phyloP scores from a whole-genome alignment of 2,797 vertebrate genomes.

The Alcedo atthis region DNA sequence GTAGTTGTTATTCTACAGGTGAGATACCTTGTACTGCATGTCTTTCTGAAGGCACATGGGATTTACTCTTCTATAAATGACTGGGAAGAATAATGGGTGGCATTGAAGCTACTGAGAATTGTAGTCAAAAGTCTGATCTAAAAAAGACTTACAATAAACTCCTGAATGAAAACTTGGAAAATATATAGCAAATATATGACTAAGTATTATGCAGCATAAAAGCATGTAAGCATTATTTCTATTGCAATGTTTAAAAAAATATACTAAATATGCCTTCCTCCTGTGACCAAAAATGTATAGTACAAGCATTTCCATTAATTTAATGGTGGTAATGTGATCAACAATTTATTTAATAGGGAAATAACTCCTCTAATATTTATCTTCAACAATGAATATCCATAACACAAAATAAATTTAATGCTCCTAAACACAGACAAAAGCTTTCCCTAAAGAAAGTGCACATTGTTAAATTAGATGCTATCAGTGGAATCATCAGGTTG shows the following conservation, averaged over 20 bases:
- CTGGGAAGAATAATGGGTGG: neutral
- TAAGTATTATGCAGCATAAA: neutral
- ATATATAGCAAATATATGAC: neutral
- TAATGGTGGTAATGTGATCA: neutral
- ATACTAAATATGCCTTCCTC: neutral
- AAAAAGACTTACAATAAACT: neutral
- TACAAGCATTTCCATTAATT: neutral
- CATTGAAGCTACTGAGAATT: neutral
- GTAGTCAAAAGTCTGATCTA: neutral
- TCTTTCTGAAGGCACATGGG: neutral
- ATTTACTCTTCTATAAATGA: neutral
- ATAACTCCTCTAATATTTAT: neutral
- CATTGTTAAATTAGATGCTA: neutral
- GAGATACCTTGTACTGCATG: constrained; percentile 37
- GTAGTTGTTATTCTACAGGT: constrained; percentile 94
- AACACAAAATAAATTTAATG: neutral
- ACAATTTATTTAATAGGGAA: neutral
- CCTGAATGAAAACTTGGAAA: neutral
- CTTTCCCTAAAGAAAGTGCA: neutral
- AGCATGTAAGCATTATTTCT: neutral
- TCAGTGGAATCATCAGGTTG: neutral
- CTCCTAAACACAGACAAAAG: neutral
- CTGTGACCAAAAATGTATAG: neutral
- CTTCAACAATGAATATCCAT: neutral
- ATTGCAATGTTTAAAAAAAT: neutral